These are phyloP conservation scores for Calliopsis andreniformis DNA, from an alignment of 1,140 invertebrate genomes.

Conservation along the genomic window DNA sequence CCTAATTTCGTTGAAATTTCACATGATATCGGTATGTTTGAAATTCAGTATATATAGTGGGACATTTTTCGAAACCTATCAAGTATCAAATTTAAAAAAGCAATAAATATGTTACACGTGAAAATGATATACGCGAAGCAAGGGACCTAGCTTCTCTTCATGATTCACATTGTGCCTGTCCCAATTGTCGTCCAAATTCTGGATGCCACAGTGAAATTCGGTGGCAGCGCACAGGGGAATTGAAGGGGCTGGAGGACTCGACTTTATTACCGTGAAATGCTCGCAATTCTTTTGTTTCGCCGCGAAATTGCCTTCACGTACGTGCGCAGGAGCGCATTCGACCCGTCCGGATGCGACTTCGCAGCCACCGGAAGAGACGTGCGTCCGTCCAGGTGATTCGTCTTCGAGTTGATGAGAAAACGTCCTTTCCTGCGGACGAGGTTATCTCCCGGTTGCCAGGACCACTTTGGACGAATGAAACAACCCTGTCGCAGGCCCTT, in stretches of 20 bases:
- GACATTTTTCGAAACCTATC: no score
- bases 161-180: no score
- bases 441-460: constrained; percentile 28
- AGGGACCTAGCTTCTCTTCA: no score
- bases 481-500: constrained; percentile 7
- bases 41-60: no score
- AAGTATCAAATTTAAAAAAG: no score
- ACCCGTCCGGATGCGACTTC: constrained; percentile 6
- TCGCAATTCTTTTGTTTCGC: constrained; percentile 50
- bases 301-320: constrained; percentile 45
- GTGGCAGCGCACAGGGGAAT: constrained; percentile 27
- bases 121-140: no score
- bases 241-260: constrained; percentile 46
- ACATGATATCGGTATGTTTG: no score
- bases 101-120: no score
- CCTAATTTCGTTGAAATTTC: no score
- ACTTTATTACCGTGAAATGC: constrained; percentile 43
- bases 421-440: constrained; percentile 15
- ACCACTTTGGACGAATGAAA: constrained; percentile 31
- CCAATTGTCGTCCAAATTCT: not conserved
- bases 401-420: constrained; percentile 42
- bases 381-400: constrained; percentile 19
- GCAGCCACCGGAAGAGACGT: constrained; percentile 2
- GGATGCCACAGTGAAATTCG: no score
- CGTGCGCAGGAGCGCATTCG: constrained; percentile 8